A percentile compares a stretch with the other conserved stretches of the same genome.
Conservation (phyloP, 2,113 vertebrate genomes). For the Bolborhynchus lineola region DNA sequence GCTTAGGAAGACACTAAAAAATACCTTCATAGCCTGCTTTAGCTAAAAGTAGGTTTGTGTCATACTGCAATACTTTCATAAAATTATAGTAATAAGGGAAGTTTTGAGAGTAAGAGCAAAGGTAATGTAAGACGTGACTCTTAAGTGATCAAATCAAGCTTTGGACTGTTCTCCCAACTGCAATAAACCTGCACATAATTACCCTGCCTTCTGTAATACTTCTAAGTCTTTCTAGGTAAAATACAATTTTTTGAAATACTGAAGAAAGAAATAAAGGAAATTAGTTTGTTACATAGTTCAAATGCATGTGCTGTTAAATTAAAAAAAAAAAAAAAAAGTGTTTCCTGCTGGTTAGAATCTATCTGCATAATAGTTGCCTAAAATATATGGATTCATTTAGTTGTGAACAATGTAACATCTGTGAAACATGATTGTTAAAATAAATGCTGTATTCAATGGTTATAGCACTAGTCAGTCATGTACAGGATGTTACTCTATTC, state of each 20-base stretch:
- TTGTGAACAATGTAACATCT: slow-evolving; percentile 48
- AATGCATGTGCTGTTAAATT: neutral
- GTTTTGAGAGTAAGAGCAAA: neutral
- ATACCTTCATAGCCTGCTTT: neutral
- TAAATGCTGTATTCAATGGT: slow-evolving; percentile 19
- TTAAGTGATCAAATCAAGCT: neutral
- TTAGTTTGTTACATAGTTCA: neutral
- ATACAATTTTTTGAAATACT: neutral
- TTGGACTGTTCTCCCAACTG: neutral
- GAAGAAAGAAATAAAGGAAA: neutral
- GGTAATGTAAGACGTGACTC: neutral
- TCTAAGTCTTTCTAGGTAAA: neutral
- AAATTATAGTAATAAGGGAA: neutral
- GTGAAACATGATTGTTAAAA: slow-evolving; percentile 52
- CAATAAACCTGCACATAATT: neutral
- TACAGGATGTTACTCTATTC: slow-evolving; percentile 34
- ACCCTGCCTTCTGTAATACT: neutral
- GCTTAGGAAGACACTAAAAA: neutral
- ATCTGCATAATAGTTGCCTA: slow-evolving; percentile 15
- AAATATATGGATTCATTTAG: slow-evolving; percentile 34
- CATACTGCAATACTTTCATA: neutral
- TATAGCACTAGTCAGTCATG: neutral
- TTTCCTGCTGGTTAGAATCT: neutral
- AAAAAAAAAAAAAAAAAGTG: neutral
- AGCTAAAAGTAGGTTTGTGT: neutral